These are phyloP conservation scores for Phalanger gymnotis DNA, from an alignment of 2,797 vertebrate species.

Conservation along the genomic window DNA sequence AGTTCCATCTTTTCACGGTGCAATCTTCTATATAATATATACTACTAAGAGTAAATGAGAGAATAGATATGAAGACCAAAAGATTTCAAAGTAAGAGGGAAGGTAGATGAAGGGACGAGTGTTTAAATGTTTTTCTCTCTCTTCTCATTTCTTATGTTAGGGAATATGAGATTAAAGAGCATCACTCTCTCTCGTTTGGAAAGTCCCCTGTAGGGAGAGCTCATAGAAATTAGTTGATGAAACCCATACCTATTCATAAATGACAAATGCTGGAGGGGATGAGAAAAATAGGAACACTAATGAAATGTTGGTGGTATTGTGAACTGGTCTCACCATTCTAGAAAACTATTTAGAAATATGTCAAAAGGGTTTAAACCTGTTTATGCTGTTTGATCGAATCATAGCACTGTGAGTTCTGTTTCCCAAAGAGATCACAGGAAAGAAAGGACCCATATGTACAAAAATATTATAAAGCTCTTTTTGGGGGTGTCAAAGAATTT, in stretches of 20 bases:
- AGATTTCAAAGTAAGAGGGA: background rate
- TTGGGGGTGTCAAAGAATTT: background rate
- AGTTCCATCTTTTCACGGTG: too few relatives aligned
- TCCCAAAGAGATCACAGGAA: too few relatives aligned
- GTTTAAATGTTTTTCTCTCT: accelerated
- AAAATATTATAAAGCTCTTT: background rate
- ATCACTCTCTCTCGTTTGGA: background rate
- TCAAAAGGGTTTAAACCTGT: background rate
- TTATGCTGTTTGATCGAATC: background rate
- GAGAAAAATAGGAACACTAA: background rate
- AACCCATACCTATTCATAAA: background rate
- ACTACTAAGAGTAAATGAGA: background rate
- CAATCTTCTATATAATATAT: too few relatives aligned
- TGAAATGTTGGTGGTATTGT: background rate
- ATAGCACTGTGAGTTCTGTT: background rate
- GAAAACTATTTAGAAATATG: background rate
- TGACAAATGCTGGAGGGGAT: background rate
- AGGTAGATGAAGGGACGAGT: background rate
- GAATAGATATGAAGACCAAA: background rate
- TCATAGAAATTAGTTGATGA: background rate
- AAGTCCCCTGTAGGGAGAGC: background rate
- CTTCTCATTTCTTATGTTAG: background rate
- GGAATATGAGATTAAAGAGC: background rate
- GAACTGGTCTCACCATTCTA: background rate
- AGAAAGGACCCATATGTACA: background rate